These are phyloP conservation scores for Vulpes ferrilata DNA, from an alignment of 2,113 vertebrate genomes.

Conservation along the genomic window DNA sequence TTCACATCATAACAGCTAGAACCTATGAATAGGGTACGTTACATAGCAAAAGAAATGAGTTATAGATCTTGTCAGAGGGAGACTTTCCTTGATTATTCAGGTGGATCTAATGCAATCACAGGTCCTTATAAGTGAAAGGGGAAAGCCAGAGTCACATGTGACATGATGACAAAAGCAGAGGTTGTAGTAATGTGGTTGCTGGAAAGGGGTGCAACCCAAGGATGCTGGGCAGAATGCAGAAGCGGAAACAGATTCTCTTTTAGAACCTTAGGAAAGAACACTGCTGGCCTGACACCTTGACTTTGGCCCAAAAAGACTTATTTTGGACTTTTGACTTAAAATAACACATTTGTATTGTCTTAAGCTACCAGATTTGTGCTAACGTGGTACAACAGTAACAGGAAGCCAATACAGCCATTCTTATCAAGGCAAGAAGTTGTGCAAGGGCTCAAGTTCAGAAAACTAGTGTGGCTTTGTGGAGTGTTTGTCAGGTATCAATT, in stretches of 20 bases:
- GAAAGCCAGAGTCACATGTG: too few relatives aligned
- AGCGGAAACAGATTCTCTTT: background rate
- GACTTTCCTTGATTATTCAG: background rate
- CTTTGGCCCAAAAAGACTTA: background rate
- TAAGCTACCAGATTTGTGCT: background rate
- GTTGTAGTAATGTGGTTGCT: background rate
- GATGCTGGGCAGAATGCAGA: background rate
- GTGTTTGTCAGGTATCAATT: background rate
- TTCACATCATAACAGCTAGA: background rate
- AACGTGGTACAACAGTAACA: background rate
- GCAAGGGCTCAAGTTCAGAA: background rate
- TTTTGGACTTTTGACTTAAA: background rate
- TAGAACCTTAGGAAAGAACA: background rate
- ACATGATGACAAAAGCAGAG: background rate
- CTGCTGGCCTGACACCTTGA: too few relatives aligned
- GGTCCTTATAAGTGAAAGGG: background rate
- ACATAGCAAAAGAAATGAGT: background rate
- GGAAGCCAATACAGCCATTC: background rate
- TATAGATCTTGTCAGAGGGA: background rate
- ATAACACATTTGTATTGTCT: background rate
- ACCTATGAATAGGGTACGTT: background rate
- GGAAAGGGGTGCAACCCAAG: background rate
- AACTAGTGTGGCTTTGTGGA: background rate
- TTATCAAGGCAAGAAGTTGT: background rate
- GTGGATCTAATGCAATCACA: background rate